Conservation (phyloP, 2,888 invertebrate genomes). For the Sarcophaga caerulescens region DNA sequence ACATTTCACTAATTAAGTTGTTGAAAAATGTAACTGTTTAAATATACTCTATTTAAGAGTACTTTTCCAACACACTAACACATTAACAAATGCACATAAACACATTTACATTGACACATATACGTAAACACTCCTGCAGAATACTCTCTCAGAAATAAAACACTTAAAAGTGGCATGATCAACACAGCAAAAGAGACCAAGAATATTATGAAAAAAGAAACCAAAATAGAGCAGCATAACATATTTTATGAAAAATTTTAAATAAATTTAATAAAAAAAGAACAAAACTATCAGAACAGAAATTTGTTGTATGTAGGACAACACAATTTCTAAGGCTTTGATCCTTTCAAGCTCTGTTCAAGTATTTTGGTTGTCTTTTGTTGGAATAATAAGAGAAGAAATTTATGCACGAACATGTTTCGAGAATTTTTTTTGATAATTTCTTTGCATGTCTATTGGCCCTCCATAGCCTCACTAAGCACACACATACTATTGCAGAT, state of each 20-base stretch:
- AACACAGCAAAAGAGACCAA: not conserved
- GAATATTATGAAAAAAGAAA: no score
- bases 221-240: no score
- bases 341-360: no score
- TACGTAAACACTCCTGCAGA: not conserved
- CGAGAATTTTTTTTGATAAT: not conserved
- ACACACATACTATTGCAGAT: not conserved
- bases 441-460: not conserved
- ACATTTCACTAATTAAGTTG: conserved; percentile 55
- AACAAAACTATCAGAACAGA: no score
- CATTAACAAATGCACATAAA: not conserved
- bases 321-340: no score
- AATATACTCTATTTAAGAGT: conserved; percentile 24
- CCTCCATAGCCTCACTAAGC: not conserved
- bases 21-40: conserved; percentile 50
- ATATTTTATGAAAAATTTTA: no score
- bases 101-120: not conserved
- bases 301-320: no score
- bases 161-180: not conserved
- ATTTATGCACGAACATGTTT: conserved; percentile 37
- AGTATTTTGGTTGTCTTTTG: not conserved
- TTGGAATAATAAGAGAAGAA: not conserved
- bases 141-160: not conserved
- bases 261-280: no score
- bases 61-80: conserved; percentile 3